phyloP scores from a whole-genome alignment of 2,888 invertebrate genomes.

The Drosophila borborema region DNA sequence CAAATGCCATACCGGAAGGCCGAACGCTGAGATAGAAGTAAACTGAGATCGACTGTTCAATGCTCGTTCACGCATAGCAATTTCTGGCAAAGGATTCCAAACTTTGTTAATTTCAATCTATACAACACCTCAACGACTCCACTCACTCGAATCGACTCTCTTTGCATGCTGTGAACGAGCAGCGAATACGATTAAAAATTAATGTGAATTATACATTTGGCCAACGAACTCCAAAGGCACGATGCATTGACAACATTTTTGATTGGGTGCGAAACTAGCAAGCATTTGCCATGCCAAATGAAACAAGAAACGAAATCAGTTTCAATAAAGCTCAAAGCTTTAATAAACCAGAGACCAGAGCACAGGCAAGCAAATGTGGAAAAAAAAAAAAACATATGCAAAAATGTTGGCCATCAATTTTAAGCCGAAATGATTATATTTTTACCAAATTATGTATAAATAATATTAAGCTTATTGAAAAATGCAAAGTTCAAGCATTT shows the following conservation, averaged over 20 bases:
- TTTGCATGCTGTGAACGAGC: background rate
- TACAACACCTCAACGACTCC: background rate
- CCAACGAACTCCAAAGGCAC: background rate
- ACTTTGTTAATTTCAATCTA: background rate
- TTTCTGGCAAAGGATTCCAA: background rate
- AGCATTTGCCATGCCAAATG: background rate
- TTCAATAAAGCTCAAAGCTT: background rate
- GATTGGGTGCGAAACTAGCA: slow-evolving; percentile 13
- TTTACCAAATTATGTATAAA: slow-evolving; percentile 5
- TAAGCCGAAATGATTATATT: background rate
- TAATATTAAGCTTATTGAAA: slow-evolving; percentile 5
- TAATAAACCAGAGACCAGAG: background rate
- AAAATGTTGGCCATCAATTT: background rate
- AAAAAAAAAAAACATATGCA: background rate
- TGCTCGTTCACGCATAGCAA: background rate
- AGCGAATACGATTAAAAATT: background rate
- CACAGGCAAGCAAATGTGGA: background rate
- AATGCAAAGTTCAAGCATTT: slow-evolving; percentile 12
- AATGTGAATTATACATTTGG: slow-evolving; percentile 12
- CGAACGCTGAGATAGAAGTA: background rate
- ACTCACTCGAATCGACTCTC: background rate
- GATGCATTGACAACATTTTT: slow-evolving; percentile 11
- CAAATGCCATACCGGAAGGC: slow-evolving; percentile 22
- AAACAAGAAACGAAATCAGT: slow-evolving; percentile 3
- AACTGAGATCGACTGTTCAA: background rate